These are phyloP conservation scores for Nannoperca australis DNA, from an alignment of 2,797 vertebrate genomes.

Conservation along the genomic window DNA sequence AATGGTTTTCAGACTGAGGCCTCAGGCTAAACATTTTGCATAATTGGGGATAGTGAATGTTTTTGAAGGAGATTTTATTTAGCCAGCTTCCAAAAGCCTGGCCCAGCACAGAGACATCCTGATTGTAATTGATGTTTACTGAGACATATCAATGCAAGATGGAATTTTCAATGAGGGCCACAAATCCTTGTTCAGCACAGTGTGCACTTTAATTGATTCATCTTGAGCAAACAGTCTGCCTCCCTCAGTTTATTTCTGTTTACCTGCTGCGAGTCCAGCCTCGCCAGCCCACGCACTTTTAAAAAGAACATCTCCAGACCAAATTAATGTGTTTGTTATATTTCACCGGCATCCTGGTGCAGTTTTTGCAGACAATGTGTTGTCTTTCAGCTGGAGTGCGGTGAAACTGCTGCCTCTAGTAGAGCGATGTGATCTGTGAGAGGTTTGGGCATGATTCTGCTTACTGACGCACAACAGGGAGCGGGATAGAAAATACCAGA, in stretches of 20 bases:
- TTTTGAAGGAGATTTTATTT: conserved; percentile 52
- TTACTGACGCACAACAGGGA: conserved; percentile 37
- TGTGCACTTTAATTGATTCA: conserved; percentile 81
- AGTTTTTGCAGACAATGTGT: neutral
- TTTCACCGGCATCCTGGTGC: neutral
- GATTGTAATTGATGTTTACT: conserved; percentile 82
- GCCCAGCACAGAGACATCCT: conserved; percentile 54
- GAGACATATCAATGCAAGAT: conserved; percentile 72
- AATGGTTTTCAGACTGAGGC: conserved; percentile 66
- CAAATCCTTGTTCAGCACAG: conserved; percentile 55
- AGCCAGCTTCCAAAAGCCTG: conserved; percentile 18
- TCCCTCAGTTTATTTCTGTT: conserved; percentile 73
- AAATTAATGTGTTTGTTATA: conserved; percentile 41
- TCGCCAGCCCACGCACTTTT: neutral
- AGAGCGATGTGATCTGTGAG: conserved; percentile 28
- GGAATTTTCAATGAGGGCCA: conserved; percentile 70
- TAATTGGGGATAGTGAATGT: conserved; percentile 37
- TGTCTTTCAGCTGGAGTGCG: conserved; percentile 4
- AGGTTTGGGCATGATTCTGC: conserved; percentile 37
- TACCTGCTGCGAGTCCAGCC: conserved; percentile 17
- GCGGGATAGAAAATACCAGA: conserved; percentile 11
- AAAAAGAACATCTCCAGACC: neutral
- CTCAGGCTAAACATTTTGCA: conserved; percentile 39
- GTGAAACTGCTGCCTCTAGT: conserved; percentile 17
- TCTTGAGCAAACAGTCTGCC: conserved; percentile 79